Base-by-base conservation (phyloP, 2,113 vertebrate genomes). In the Gasterosteus aculeatus region DNA sequence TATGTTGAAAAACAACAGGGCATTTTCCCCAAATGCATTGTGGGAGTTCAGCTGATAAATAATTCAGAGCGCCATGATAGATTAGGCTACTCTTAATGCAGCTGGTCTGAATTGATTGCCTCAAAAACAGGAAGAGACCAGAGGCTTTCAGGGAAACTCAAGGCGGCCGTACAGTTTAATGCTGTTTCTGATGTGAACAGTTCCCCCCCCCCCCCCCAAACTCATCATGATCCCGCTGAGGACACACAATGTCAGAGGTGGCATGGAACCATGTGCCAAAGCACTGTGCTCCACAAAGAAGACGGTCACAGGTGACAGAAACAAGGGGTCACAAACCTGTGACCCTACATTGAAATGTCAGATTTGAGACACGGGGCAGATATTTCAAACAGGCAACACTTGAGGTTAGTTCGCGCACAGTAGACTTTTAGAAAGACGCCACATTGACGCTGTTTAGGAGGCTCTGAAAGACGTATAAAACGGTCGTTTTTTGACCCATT, bases 71-170 rank as follows among this genome's bases (percentile, higher is more conserved):
- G 15, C 69, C 51, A 79, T 77, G 84, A 91, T 86, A 69, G 89
- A 88, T 89, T 83, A 66, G 78, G 81, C 81, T 81, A 81, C 83
- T 90, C 79, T 89, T 88, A 89, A 88, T 87, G 85, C 65, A 78
- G 86, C 69, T 87, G 77, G 70, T 82, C 73, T 68, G 73, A 80
- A 88, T 81, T 87, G 80, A 90, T 85, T 86, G 67, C 31, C 0
- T 1, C 69, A 72, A 75, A 87, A 87, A 66, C 64, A 82, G 79
- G 75, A 80, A 87, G 78, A 77, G 69, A 47, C 4, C 7, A 81
- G 42, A 85, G 49, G 77, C 79, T 88, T 88, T 88, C 74, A 76
- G 75, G 62, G 54, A 85, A 87, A 63, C 84, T 57, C 72, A 72
- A 85, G 80, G 29, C 33, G 33, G 26, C n/a, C 15, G 35, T 26